Percentiles rank a stretch among this genome's conserved stretches.
Conservation (phyloP, 2,888 invertebrate genomes). For the Linnaemya tessellans region DNA sequence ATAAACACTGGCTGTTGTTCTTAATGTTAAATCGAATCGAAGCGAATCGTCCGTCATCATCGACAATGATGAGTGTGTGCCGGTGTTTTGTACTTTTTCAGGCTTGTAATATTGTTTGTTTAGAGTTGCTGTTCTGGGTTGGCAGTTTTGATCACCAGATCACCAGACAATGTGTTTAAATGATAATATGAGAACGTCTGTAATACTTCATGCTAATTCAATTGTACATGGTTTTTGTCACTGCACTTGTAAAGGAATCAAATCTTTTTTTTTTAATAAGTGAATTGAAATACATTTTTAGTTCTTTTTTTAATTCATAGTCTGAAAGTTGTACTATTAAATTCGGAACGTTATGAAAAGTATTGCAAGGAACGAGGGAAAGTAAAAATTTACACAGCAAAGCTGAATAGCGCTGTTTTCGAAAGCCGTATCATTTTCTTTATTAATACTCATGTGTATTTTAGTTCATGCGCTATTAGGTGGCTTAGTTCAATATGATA, state of each 20-base stretch:
- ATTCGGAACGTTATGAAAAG: too few relatives aligned
- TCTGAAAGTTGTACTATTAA: too few relatives aligned
- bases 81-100: neutral
- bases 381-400: too few relatives aligned
- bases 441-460: too few relatives aligned
- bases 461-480: too few relatives aligned
- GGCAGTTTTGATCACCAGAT: constrained; percentile 30
- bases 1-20: constrained; percentile 43
- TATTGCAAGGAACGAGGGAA: too few relatives aligned
- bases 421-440: too few relatives aligned
- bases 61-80: constrained; percentile 18
- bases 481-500: too few relatives aligned
- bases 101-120: constrained; percentile 19
- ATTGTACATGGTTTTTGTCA: constrained; percentile 21
- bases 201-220: constrained; percentile 9
- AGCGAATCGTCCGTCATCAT: constrained; percentile 33
- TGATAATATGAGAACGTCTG: constrained; percentile 27
- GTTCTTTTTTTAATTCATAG: too few relatives aligned
- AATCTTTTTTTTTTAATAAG: constrained; percentile 25
- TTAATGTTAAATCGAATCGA: constrained; percentile 49
- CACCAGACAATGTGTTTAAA: constrained; percentile 58
- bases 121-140: constrained; percentile 29
- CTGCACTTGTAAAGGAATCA: constrained; percentile 21
- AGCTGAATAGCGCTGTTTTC: too few relatives aligned
- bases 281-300: too few relatives aligned